Percentiles rank a stretch among this genome's conserved stretches.
These are phyloP conservation scores for Microplitis manilae DNA, from an alignment of 2,888 invertebrate species.

Conservation along the genomic window DNA sequence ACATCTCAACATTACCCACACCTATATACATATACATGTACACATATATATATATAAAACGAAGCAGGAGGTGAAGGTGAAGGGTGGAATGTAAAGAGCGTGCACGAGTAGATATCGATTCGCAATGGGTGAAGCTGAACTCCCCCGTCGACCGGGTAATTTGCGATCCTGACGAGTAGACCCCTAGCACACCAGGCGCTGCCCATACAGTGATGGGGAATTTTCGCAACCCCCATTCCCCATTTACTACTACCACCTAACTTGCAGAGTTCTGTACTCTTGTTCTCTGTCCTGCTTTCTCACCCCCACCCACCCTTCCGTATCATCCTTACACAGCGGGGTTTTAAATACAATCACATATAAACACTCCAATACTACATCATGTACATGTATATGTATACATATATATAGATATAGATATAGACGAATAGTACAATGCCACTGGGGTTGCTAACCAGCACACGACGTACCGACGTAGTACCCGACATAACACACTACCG, in stretches of 20 bases:
- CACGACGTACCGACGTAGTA: neutral
- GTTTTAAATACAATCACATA: constrained; percentile 20
- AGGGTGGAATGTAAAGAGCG: constrained; percentile 36
- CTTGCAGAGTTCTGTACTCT: neutral
- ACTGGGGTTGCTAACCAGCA: constrained; percentile 34
- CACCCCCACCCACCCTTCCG: neutral
- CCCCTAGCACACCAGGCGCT: constrained; percentile 35
- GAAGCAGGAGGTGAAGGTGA: constrained; percentile 2
- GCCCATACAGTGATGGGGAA: constrained; percentile 43
- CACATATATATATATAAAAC: neutral
- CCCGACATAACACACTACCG: neutral
- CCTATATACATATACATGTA: neutral
- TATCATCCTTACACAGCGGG: constrained; percentile 18
- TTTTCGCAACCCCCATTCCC: constrained; percentile 41
- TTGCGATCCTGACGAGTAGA: constrained; percentile 43
- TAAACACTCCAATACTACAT: neutral
- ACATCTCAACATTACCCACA: no score
- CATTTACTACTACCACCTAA: no score
- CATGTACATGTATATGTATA: neutral
- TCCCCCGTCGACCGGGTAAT: constrained; percentile 35
- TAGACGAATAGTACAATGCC: constrained; percentile 9
- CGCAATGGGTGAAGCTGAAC: constrained; percentile 42
- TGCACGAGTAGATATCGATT: constrained; percentile 51
- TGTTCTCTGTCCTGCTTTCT: neutral
- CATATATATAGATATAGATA: constrained; percentile 14